Base-by-base conservation (phyloP, 2,888 invertebrate species). In the Microplitis deprimator region DNA sequence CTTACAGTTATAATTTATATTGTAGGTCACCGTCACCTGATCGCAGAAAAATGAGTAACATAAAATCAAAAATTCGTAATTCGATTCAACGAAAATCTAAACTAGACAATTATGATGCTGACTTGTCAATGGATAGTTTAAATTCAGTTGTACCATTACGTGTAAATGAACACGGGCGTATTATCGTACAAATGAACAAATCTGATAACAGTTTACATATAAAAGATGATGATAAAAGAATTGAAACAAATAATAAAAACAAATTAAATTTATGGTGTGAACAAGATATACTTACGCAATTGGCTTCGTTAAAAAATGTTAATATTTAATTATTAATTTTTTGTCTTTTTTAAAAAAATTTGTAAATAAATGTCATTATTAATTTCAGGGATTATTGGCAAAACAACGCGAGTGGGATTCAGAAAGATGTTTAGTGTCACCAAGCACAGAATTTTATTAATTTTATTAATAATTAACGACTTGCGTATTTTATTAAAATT, bases 331-430 rank as follows among this genome's bases (percentile, higher is more conserved):
- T 10, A 20, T 50, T 7, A 16, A 10, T 61, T 29, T 6, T 20
- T 40, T 40, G 16, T 10, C 40, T n/a, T 70, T 6, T 8, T 1
- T n/a, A 17, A 20, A 10, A 50, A 50, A n/a, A 4, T 29, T 29
- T 29, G 3, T 29, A 2, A 29, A 2, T 29, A 29, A 29, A 29
- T 29, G 29, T 4, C 29, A 29, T 29, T 29, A 4, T 29, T 29
- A 60, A 70, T 85, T 82, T 6, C 81, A 91, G 89, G 91, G 91
- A 60, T 88, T 92, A 38, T 82, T 91, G 74, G 85, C 91, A 83
- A 92, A 92, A 83, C 91, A 92, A 81, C 90, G 91, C 82, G 91
- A 92, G 81, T 92, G 92, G 92, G 91, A 92, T 78, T 84, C 85
- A 13, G 83, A 87, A 73, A 84, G 85, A 78, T 86, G 85, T 77